Evolutionary conservation across 2,797 vertebrate species (phyloP).

Genomic region (Tinamus major): DNA sequence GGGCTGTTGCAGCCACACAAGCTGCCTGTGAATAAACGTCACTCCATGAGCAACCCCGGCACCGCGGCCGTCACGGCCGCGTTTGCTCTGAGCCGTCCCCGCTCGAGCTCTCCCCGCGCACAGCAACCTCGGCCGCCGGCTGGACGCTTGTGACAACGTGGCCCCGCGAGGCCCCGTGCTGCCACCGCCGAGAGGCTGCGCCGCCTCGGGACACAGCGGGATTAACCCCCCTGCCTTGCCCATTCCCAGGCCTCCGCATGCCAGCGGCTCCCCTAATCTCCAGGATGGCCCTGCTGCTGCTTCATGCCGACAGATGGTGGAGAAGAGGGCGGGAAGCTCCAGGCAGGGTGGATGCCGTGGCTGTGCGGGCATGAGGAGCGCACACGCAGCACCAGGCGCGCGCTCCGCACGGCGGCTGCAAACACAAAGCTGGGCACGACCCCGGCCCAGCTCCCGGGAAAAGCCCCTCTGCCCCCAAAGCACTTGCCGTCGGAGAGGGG

Average conservation of each 20-base stretch:
- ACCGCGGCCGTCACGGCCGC: neutral
- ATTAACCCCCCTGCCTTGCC: neutral
- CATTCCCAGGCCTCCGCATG: neutral
- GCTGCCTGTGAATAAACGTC: no score
- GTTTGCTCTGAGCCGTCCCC: neutral
- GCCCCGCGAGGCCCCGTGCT: fast-evolving
- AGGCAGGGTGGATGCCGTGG: neutral
- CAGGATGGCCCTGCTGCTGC: fast-evolving
- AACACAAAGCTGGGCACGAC: fast-evolving
- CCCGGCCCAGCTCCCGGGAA: neutral
- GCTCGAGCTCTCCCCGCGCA: neutral
- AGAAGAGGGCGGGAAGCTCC: neutral
- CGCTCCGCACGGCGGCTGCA: fast-evolving
- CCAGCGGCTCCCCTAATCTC: neutral
- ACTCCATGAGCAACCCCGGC: neutral
- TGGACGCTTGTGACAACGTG: neutral
- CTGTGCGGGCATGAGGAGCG: neutral
- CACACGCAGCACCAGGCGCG: neutral
- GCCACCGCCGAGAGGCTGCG: fast-evolving
- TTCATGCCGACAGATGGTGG: fast-evolving
- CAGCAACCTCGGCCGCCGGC: neutral
- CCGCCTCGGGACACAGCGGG: neutral
- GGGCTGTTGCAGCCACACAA: no score
- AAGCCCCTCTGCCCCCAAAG: neutral
- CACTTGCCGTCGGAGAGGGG: fast-evolving